Conservation (phyloP, 2,888 invertebrate genomes). For the Standfussiana lucernea region DNA sequence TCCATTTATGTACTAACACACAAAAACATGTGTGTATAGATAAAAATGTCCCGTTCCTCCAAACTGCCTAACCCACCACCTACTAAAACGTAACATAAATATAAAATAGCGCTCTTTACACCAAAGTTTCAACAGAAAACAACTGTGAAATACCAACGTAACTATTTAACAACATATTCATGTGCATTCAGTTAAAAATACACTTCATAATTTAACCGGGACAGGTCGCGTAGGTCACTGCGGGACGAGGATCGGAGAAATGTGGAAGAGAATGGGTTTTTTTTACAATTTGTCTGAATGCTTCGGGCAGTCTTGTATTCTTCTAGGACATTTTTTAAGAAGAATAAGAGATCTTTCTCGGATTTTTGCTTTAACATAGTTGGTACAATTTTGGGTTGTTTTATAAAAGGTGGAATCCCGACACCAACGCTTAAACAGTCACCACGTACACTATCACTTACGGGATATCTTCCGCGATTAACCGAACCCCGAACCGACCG, state of each 20-base stretch:
- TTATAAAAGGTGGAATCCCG: no score
- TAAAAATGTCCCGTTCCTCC: background rate
- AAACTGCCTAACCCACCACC: background rate
- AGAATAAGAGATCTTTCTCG: no score
- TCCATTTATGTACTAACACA: background rate
- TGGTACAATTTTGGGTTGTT: no score
- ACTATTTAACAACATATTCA: constrained; percentile 51
- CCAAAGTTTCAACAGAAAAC: constrained; percentile 1
- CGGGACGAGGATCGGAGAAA: constrained; percentile 26
- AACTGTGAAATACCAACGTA: constrained; percentile 17
- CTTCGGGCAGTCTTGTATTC: background rate
- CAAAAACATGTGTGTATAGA: background rate
- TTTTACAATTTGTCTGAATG: background rate
- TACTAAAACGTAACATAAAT: background rate
- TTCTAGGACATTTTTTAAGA: no score
- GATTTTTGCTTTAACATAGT: no score
- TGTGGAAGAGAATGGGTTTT: constrained; percentile 43
- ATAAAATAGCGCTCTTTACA: background rate
- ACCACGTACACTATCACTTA: no score
- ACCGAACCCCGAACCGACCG: no score
- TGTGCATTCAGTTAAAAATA: constrained; percentile 62
- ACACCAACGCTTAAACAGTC: no score
- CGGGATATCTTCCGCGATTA: no score
- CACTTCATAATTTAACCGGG: constrained; percentile 65
- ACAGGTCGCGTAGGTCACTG: constrained; percentile 66